Conservation (phyloP, 2,797 vertebrate genomes). For the Sciurus vulgaris region DNA sequence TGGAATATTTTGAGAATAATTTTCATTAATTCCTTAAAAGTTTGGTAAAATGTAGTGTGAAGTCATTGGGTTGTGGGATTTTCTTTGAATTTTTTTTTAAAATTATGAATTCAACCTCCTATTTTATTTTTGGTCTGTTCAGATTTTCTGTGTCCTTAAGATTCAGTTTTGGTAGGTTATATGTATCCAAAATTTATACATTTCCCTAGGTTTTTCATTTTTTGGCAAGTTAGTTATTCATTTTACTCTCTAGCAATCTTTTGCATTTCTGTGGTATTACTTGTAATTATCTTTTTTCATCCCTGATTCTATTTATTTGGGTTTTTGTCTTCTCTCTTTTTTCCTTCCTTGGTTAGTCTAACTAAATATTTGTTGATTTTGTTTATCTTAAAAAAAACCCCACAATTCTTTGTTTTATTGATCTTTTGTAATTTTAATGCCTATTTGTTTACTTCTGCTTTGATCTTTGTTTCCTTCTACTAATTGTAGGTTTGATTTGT, state of each 20-base stretch:
- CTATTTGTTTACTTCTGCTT: too few species aligned
- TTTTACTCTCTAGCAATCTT: not conserved
- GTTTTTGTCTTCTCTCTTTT: too few species aligned
- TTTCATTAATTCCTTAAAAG: not conserved
- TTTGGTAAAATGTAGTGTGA: not conserved
- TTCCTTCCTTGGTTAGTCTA: too few species aligned
- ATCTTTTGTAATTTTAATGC: too few species aligned
- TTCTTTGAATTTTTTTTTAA: not conserved
- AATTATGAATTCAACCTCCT: not conserved
- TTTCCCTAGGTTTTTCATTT: not conserved
- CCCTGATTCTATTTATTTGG: too few species aligned
- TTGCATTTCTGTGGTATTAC: not conserved
- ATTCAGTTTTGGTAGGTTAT: not conserved
- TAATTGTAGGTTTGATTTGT: too few species aligned
- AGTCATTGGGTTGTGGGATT: not conserved
- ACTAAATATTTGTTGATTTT: too few species aligned
- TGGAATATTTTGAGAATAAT: not conserved
- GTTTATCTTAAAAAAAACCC: too few species aligned
- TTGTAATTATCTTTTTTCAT: not conserved
- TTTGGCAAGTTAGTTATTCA: not conserved
- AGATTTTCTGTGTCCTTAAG: not conserved
- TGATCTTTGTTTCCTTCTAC: too few species aligned
- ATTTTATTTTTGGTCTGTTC: not conserved
- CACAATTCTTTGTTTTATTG: not conserved
- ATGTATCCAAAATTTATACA: not conserved